Base-by-base conservation (phyloP, 2,797 vertebrate genomes). In the Enteromius anoplus region DNA sequence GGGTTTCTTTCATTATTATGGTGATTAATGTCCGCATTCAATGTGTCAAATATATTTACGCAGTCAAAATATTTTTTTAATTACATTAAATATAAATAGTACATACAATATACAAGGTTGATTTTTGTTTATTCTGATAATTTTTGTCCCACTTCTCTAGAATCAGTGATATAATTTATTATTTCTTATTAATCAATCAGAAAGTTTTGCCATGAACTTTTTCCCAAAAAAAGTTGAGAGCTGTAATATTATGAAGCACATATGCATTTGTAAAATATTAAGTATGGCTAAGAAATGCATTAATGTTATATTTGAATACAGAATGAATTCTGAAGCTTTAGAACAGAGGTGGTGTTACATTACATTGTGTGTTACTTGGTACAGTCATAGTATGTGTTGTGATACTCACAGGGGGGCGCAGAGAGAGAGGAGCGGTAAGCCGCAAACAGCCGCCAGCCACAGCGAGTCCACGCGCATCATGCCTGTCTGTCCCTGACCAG, bases 341-440 rank as follows among this genome's bases (percentile, higher is more conserved):
- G 11, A 26, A 26, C 2, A 26, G 53, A 55, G 8, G 14, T 14
- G 2, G 11, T 15, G 2, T 29, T n/a, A 11, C 3, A n/a, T 8
- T 51, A 19, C 17, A 51, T 7, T 19, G 19, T 2, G 5, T 19
- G 19, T 53, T 7, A 53, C 19, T 21, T n/a, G 53, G 21, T n/a
- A 8, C 21, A 10, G 21, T 55, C 58, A 1, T 29, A 26, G 23
- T 62, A 23, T 29, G 42, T 51, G 70, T 51, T 23, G 14, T 34
- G 19, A 45, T 80, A 80, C 78, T 80, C 78, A 80, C 78, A 80
- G 78, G 1, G 78, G 78, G 9, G 0, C 0, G 37, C 78, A 58
- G 51, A 58, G 34, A 6, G 66, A 42, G 51, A 58, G 66, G 5
- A 58, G 51, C 0, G 78, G n/a, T 9, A 58, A 80, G 37, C 29